Evolutionary conservation across 2,888 invertebrate genomes (phyloP), one percentile per base, ranked within the genome.

Genomic region (Drosophila anomelani): DNA sequence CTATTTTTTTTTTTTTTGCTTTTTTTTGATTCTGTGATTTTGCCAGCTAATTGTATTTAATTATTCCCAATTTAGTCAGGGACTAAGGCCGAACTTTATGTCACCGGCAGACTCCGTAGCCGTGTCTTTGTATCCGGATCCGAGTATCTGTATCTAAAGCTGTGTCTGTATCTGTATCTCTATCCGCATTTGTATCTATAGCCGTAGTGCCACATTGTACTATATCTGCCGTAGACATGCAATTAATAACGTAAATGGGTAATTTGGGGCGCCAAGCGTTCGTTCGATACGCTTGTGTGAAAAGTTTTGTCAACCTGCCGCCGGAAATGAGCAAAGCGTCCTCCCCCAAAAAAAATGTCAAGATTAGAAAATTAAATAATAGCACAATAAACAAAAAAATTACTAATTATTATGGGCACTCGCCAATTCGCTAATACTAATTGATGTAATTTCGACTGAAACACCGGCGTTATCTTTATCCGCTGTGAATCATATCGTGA

Each of bases 21-120:
- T 20, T 20, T 20, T 20, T 8, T 49, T 49, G 49, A 17, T 20
- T 34, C 13, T 36, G 51, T 36, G 51, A 51, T 36, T 77, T 69
- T 26, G 70, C 54, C 51, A 62, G 71, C 81, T 85, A 85, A 88
- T 88, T 88, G 81, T 76, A 73, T 66, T 81, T 83, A 85, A 85
- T 85, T 85, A 79, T 74, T 83, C 74, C 74, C 73, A 83, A 85
- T 88, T 85, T 67, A 83, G 78, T 43, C 58, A 43, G 62, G 46
- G 68, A 76, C 66, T 76, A 73, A 79, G 58, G 76, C 70, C 60
- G 53, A 70, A 77, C 67, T 77, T 75, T 67, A 44, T 47, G 32
- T 51, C 62, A 55, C 66, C 54, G 36, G 36, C 49, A 75, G 57
- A 61, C 54, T 43, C 10, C 53, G 41, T 6, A 23, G 44, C 23